Evolutionary conservation across 2,113 vertebrate species (phyloP).

Genomic region (Eidolon helvum): DNA sequence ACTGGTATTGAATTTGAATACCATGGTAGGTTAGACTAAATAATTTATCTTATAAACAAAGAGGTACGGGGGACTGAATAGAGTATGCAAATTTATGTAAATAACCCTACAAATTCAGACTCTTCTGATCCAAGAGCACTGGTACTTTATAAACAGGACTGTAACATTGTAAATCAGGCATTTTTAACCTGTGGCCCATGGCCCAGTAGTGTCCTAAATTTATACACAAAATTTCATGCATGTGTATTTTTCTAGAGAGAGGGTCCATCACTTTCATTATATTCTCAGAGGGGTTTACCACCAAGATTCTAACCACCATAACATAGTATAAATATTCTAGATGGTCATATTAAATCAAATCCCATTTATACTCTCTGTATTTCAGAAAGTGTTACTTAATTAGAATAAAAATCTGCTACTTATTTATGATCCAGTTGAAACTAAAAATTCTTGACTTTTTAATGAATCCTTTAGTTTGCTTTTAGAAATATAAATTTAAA

Average conservation of each 20-base stretch:
- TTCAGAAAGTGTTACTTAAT: slow-evolving; percentile 25
- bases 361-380: background rate
- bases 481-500: background rate
- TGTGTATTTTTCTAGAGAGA: slow-evolving; percentile 55
- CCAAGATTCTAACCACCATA: background rate
- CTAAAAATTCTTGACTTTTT: slow-evolving; percentile 15
- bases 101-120: slow-evolving; percentile 68
- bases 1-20: slow-evolving; percentile 66
- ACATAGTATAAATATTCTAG: background rate
- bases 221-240: slow-evolving; percentile 52
- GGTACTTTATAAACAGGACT: slow-evolving; percentile 71
- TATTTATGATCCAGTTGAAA: slow-evolving; percentile 26
- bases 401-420: slow-evolving; percentile 38
- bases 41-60: slow-evolving; percentile 73
- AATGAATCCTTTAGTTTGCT: background rate
- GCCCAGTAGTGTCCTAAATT: slow-evolving; percentile 54
- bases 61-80: slow-evolving; percentile 70
- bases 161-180: slow-evolving; percentile 67
- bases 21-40: slow-evolving; percentile 60
- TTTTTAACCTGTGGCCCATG: slow-evolving; percentile 60
- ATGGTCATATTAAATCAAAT: slow-evolving; percentile 20
- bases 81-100: slow-evolving; percentile 78
- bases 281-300: slow-evolving; percentile 12
- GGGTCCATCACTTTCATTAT: slow-evolving; percentile 22
- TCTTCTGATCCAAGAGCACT: slow-evolving; percentile 69